Evolutionary conservation across 2,113 vertebrate genomes (phyloP).

Genomic region (Trematomus loennbergii): DNA sequence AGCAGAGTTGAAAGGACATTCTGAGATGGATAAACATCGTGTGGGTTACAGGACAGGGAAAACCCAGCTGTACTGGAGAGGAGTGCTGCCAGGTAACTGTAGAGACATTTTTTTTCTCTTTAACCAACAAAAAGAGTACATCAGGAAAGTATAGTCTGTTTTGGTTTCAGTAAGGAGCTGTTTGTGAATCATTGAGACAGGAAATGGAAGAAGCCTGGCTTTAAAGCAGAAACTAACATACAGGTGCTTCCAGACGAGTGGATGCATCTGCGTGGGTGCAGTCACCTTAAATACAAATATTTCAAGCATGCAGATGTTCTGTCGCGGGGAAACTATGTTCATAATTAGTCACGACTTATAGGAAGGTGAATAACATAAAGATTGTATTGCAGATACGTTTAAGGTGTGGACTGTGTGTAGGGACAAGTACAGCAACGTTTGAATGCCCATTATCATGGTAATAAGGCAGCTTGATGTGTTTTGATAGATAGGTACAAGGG

Average conservation of each 20-base stretch:
- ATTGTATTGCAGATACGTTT: not conserved
- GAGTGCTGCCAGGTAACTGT: slow-evolving; percentile 59
- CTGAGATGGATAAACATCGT: slow-evolving; percentile 35
- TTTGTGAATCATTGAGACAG: not conserved
- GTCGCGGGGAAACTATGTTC: not conserved
- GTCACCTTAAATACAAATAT: slow-evolving; percentile 50
- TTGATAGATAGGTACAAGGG: not conserved
- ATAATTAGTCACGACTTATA: not conserved
- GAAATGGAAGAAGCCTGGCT: not conserved
- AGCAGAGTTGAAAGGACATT: not conserved
- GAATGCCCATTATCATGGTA: not conserved
- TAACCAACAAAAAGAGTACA: not conserved
- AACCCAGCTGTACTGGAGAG: slow-evolving; percentile 20
- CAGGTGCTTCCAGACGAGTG: not conserved
- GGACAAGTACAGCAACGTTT: too few relatives aligned
- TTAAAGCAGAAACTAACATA: slow-evolving; percentile 25
- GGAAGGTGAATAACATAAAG: not conserved
- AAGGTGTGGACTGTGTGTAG: too few relatives aligned
- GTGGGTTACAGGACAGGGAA: not conserved
- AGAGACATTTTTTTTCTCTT: not conserved
- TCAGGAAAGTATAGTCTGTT: not conserved
- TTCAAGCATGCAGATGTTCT: slow-evolving; percentile 14
- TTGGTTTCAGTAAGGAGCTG: not conserved
- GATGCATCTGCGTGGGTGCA: not conserved
- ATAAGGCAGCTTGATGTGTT: not conserved